Conservation (phyloP, 2,113 vertebrate species). For the Antechinus flavipes region DNA sequence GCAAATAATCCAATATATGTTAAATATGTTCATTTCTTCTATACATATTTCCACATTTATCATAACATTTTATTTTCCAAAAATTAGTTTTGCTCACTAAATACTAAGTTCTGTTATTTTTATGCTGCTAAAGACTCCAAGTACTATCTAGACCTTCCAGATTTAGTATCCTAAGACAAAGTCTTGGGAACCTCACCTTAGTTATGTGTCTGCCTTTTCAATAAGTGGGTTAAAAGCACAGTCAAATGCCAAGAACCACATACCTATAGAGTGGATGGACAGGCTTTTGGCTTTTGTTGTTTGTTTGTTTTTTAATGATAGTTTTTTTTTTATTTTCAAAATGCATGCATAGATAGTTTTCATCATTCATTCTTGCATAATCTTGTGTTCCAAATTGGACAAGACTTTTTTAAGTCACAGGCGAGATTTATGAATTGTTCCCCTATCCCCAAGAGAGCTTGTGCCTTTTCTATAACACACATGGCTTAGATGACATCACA, state of each 20-base stretch:
- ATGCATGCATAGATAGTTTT: too few relatives aligned
- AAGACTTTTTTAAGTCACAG: neutral
- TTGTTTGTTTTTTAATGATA: too few relatives aligned
- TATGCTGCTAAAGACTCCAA: neutral
- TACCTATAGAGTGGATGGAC: neutral
- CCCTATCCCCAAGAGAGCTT: neutral
- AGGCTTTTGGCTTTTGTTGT: neutral
- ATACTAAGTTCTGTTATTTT: neutral
- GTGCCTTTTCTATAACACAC: neutral
- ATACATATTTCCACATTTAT: too few relatives aligned
- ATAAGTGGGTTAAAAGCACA: neutral
- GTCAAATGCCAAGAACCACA: neutral
- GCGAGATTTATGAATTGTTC: neutral
- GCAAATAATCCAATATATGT: too few relatives aligned
- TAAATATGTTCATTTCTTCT: too few relatives aligned
- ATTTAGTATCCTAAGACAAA: neutral
- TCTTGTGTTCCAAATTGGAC: neutral
- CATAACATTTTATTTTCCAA: neutral
- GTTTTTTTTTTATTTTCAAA: too few relatives aligned
- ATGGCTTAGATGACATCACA: neutral
- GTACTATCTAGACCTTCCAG: neutral
- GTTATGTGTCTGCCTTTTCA: neutral
- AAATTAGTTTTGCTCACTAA: neutral
- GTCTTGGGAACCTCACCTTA: neutral
- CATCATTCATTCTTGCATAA: too few relatives aligned